phyloP scores from a whole-genome alignment of 1,140 invertebrate species.

The Drosophila eugracilis region DNA sequence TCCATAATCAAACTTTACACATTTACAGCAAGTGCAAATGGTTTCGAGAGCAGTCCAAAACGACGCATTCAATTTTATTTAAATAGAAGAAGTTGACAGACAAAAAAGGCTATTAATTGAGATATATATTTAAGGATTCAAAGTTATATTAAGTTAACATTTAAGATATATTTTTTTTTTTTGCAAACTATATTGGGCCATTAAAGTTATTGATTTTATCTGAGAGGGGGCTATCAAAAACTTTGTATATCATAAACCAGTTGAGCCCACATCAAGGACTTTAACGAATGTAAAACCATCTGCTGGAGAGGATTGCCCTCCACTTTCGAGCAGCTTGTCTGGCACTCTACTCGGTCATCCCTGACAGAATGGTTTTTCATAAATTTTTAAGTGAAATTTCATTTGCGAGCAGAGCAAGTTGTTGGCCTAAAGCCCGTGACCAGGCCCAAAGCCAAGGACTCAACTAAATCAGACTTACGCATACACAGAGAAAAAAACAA shows the following conservation, averaged over 20 bases:
- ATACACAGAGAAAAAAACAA: not conserved
- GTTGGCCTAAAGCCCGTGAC: constrained; percentile 37
- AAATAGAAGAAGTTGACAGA: constrained; percentile 1
- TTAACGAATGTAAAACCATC: constrained; percentile 10
- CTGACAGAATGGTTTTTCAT: constrained; percentile 67
- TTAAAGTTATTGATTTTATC: constrained; percentile 1
- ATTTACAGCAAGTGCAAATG: constrained; percentile 69
- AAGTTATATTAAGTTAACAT: too few species aligned
- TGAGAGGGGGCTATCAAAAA: not conserved
- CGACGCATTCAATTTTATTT: constrained; percentile 3
- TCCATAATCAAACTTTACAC: constrained; percentile 76
- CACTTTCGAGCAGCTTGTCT: constrained; percentile 49
- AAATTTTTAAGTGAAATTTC: constrained; percentile 74
- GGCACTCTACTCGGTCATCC: constrained; percentile 37
- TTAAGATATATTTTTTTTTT: too few species aligned
- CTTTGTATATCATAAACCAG: not conserved
- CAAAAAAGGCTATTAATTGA: not conserved
- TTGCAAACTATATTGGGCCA: not conserved
- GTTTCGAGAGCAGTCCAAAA: constrained; percentile 25
- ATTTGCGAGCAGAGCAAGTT: constrained; percentile 55
- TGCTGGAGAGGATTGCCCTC: constrained; percentile 33
- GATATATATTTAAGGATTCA: not conserved
- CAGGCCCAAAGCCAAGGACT: constrained; percentile 45
- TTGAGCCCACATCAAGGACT: not conserved
- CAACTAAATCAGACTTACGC: constrained; percentile 39